phyloP scores from a whole-genome alignment of 2,888 invertebrate genomes.

The Microctonus aethiopoides region DNA sequence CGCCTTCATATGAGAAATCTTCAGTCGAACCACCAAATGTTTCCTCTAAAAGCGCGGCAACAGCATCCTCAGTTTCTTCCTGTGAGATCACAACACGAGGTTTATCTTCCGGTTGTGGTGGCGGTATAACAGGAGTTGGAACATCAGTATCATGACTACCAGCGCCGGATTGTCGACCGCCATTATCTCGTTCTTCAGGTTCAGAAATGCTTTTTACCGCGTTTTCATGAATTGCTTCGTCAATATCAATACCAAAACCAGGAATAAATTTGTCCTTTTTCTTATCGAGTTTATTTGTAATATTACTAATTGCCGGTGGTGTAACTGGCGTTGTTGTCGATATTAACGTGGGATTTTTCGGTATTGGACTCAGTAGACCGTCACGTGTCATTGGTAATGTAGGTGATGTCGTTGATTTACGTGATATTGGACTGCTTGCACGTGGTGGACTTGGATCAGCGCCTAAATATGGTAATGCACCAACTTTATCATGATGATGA shows the following conservation, averaged over 20 bases:
- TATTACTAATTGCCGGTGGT: conserved; percentile 41
- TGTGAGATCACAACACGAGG: conserved; percentile 87
- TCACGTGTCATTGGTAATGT: conserved; percentile 54
- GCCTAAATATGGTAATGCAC: conserved; percentile 58
- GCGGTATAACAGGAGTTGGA: conserved; percentile 67
- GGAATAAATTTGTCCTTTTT: conserved; percentile 76
- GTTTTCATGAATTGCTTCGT: conserved; percentile 80
- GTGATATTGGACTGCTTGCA: conserved; percentile 63
- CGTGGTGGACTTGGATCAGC: conserved; percentile 74
- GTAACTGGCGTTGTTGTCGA: conserved; percentile 49
- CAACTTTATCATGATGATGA: conserved; percentile 56
- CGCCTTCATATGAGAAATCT: conserved; percentile 65
- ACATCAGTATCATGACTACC: conserved; percentile 59
- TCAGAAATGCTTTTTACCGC: conserved; percentile 84
- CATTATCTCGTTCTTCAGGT: conserved; percentile 61
- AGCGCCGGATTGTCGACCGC: conserved; percentile 48
- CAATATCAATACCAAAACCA: conserved; percentile 75
- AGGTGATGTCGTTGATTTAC: conserved; percentile 57
- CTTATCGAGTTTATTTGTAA: conserved; percentile 62
- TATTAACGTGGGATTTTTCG: conserved; percentile 70
- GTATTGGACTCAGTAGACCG: conserved; percentile 69
- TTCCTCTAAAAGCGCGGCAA: conserved; percentile 87
- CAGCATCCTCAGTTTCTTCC: conserved; percentile 93
- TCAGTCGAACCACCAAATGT: conserved; percentile 78
- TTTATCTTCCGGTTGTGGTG: conserved; percentile 78